Conservation (phyloP, 2,888 invertebrate species). For the Theodoxus fluviatilis region DNA sequence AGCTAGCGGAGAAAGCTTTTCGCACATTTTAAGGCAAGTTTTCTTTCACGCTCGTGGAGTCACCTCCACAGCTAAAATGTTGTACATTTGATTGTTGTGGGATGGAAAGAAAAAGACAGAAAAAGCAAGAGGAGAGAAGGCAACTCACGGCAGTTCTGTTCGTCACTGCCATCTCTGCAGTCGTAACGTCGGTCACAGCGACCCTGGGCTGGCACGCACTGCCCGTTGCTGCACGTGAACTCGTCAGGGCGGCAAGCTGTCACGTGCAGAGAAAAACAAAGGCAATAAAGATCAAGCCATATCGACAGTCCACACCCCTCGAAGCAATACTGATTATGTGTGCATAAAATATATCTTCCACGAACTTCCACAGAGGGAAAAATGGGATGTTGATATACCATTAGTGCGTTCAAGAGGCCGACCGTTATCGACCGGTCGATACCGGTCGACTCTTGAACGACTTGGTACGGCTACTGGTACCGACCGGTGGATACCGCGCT, state of each 20-base stretch:
- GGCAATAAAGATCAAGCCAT: neutral
- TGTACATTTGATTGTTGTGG: too few relatives aligned
- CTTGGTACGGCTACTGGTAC: too few relatives aligned
- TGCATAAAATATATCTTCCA: neutral
- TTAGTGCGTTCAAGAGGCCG: neutral
- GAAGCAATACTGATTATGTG: neutral
- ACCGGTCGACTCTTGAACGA: too few relatives aligned
- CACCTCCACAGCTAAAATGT: too few relatives aligned
- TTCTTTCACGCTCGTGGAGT: too few relatives aligned
- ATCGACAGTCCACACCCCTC: neutral
- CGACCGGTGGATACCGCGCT: too few relatives aligned
- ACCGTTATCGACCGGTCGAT: neutral
- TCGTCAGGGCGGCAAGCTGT: neutral
- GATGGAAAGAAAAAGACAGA: too few relatives aligned
- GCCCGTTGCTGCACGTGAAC: constrained; percentile 45
- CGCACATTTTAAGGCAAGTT: too few relatives aligned
- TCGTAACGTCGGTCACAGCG: constrained; percentile 35
- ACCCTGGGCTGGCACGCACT: constrained; percentile 66
- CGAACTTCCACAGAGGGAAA: neutral
- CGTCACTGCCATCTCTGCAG: constrained; percentile 34
- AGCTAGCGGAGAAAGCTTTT: too few relatives aligned
- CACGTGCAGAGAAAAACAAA: neutral
- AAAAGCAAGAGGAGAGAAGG: too few relatives aligned
- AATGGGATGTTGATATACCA: neutral
- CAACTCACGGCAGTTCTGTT: constrained; percentile 40